A percentile compares a stretch with the other conserved stretches of the same genome.
Conservation (phyloP, 1,140 invertebrate genomes). For the Adoxophyes honmai region DNA sequence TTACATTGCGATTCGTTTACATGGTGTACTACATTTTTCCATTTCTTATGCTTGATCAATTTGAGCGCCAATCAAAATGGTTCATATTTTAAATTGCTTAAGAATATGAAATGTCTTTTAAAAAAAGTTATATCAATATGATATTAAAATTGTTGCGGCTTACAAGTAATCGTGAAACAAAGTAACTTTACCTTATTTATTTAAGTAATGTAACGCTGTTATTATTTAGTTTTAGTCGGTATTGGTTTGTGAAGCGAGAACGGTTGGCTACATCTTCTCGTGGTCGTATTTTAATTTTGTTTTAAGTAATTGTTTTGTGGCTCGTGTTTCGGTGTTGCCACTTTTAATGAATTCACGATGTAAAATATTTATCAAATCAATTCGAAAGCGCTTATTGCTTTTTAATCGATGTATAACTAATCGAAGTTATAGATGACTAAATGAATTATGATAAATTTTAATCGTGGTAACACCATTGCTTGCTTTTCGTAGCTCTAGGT, state of each 20-base stretch:
- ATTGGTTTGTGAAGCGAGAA: constrained; percentile 35
- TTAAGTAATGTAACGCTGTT: constrained; percentile 59
- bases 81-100: constrained; percentile 29
- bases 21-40: constrained; percentile 39
- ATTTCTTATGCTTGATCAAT: constrained; percentile 34
- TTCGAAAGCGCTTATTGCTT: background rate
- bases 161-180: constrained; percentile 51
- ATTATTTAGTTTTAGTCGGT: constrained; percentile 32
- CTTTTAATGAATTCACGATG: background rate
- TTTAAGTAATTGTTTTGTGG: constrained; percentile 44
- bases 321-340: constrained; percentile 32
- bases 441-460: background rate
- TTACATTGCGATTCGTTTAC: constrained; percentile 51
- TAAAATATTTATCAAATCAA: background rate
- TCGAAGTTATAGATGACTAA: too few species aligned
- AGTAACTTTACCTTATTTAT: constrained; percentile 63
- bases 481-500: constrained; percentile 32
- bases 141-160: constrained; percentile 75
- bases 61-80: constrained; percentile 16
- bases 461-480: constrained; percentile 28
- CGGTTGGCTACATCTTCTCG: constrained; percentile 26
- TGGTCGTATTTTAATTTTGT: constrained; percentile 34
- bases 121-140: constrained; percentile 64
- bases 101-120: constrained; percentile 43
- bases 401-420: background rate